A percentile compares a stretch with the other conserved stretches of the same genome.
These are phyloP conservation scores for Epizoanthus stellaris DNA, from an alignment of 92 coral and sea anemone genomes.

Conservation along the genomic window DNA sequence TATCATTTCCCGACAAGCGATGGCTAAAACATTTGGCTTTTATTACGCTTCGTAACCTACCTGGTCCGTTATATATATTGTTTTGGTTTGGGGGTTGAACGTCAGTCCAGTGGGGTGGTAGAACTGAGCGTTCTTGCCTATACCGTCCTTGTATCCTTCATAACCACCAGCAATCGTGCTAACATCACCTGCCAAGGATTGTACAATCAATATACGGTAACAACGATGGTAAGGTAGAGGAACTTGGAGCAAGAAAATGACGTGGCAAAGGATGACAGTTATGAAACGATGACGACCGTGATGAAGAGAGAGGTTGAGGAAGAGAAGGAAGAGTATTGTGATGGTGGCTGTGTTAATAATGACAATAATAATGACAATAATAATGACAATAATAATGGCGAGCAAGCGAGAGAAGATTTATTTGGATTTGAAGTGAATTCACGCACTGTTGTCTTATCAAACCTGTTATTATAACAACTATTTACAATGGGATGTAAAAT, in stretches of 20 bases:
- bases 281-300: too few species aligned
- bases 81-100: conserved; percentile 66
- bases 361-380: too few species aligned
- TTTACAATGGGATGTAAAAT: too few species aligned
- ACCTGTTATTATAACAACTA: too few species aligned
- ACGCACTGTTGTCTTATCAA: too few species aligned
- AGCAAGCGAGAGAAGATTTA: too few species aligned
- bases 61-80: conserved; percentile 87
- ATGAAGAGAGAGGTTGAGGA: not conserved
- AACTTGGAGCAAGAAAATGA: not conserved
- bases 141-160: conserved; percentile 73
- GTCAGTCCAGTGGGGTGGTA: conserved; percentile 86
- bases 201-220: not conserved
- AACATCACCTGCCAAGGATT: conserved; percentile 56
- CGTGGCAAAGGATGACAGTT: too few species aligned
- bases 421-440: too few species aligned
- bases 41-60: conserved; percentile 9
- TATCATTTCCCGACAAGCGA: too few species aligned
- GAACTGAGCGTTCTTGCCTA: conserved; percentile 64
- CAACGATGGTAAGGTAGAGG: not conserved
- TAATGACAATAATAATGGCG: too few species aligned
- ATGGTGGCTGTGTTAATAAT: too few species aligned
- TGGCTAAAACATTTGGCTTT: too few species aligned
- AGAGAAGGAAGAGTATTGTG: not conserved
- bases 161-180: conserved; percentile 78